phyloP scores from a whole-genome alignment of 1,140 invertebrate genomes.

The Danaus plexippus region DNA sequence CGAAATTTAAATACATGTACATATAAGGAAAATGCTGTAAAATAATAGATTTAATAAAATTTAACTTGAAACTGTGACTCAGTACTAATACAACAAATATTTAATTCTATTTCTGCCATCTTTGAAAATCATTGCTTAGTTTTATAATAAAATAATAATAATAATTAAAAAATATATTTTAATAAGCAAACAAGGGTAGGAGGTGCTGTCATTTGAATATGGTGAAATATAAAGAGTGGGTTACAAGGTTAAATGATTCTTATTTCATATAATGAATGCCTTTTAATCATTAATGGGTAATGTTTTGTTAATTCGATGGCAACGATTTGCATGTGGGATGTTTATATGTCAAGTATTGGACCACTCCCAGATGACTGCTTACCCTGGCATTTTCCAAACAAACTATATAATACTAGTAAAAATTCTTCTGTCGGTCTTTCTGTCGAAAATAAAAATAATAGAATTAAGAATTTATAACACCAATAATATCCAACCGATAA shows the following conservation, averaged over 20 bases:
- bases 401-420: conserved; percentile 19
- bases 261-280: not conserved
- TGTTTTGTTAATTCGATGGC: no score
- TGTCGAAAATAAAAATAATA: conserved; percentile 40
- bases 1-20: not conserved
- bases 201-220: not conserved
- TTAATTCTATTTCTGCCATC: not conserved
- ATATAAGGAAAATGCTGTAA: not conserved
- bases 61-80: conserved; percentile 1
- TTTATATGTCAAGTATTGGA: conserved; percentile 3
- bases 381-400: conserved; percentile 60
- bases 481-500: conserved; percentile 4
- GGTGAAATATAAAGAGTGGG: not conserved
- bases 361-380: conserved; percentile 55
- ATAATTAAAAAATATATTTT: not conserved
- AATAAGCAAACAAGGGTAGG: not conserved
- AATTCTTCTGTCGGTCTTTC: conserved; percentile 29
- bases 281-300: not conserved
- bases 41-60: not conserved
- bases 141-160: no score
- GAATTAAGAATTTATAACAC: conserved; percentile 9
- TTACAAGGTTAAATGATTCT: not conserved
- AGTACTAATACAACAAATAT: conserved; percentile 2
- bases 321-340: not conserved
- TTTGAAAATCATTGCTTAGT: no score